Base-by-base conservation (phyloP, 1,140 invertebrate species). In the Atta texana region DNA sequence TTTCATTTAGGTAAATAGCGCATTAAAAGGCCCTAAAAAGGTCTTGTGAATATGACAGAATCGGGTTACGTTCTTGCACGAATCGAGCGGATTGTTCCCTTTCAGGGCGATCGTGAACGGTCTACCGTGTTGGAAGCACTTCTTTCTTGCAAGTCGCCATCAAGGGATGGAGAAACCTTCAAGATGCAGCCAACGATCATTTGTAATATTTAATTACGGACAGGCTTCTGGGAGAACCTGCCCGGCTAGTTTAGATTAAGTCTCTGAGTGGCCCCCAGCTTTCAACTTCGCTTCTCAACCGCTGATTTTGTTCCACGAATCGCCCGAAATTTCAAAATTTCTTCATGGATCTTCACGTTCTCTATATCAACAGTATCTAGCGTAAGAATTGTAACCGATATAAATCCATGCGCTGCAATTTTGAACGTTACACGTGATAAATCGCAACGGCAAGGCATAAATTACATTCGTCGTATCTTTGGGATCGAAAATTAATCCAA, bases 181-280 rank as follows among this genome's bases (percentile, higher is more conserved):
- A 51, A 87, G 88, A 90, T 78, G 85, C 85, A 24, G 55, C 80
- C 69, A 72, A 34, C 59, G 68, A 89, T 90, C 89, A 89, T 90
- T 89, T 89, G 85, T 89, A 90, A 90, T 90, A 91, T 91, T 92
- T 90, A 92, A 92, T 91, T 92, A 92, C 84, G 69, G 71, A 8
- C 85, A 71, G 84, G 72, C 75, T 82, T 86, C 86, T 66, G 88
- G 61, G 87, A 74, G 68, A 90, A 84, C 55, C 55, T 28, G 69
- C 24, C 24, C 69, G 69, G 24, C 14, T 74, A 61, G 80, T 82
- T 82, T 82, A 84, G 74, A 85, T 66, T n/a, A 44, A 66, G 72
- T 76, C 51, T 18, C 71, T 6, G n/a, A 18, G 39, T 55, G 80
- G 21, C 53, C 49, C 16, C 31, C n/a, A 49, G 31, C 68, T 74